phyloP scores from a whole-genome alignment of 2,797 vertebrate species.

The Phoeniculus purpureus region DNA sequence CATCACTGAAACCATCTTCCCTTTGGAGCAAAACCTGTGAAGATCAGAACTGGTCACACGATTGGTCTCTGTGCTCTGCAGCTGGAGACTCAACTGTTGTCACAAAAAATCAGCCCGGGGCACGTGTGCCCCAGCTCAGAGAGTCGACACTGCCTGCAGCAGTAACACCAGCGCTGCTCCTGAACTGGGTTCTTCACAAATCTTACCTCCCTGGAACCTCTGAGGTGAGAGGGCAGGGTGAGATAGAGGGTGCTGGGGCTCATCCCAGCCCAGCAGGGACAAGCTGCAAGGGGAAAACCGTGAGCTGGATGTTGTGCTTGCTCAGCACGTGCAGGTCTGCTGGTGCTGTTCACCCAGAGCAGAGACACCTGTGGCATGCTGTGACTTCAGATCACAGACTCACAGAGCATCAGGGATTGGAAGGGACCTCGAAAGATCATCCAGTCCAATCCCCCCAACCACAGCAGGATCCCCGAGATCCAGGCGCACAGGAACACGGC shows the following conservation, averaged over 20 bases:
- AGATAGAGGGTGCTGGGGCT: background rate
- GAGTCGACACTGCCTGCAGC: accelerated
- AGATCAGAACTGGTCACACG: background rate
- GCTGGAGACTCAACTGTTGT: background rate
- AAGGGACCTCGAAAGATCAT: no score
- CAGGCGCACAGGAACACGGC: no score
- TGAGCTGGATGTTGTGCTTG: no score
- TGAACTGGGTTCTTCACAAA: background rate
- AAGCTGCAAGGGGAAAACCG: background rate
- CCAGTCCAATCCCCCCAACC: no score
- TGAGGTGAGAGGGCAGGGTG: background rate
- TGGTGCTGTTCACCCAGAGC: no score
- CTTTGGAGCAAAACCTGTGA: background rate
- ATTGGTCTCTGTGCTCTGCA: background rate
- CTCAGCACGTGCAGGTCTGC: no score
- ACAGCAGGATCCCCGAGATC: no score
- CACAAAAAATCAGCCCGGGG: background rate
- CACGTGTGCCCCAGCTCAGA: accelerated
- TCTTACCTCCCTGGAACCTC: background rate
- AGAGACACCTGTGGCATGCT: no score
- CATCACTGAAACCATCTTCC: background rate
- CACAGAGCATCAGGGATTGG: no score
- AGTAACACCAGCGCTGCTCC: background rate
- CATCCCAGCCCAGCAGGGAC: accelerated
- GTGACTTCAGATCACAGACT: no score